Percentiles rank a stretch among this genome's conserved stretches.
Conservation (phyloP, 2,888 invertebrate species). For the Sepiola atlantica region DNA sequence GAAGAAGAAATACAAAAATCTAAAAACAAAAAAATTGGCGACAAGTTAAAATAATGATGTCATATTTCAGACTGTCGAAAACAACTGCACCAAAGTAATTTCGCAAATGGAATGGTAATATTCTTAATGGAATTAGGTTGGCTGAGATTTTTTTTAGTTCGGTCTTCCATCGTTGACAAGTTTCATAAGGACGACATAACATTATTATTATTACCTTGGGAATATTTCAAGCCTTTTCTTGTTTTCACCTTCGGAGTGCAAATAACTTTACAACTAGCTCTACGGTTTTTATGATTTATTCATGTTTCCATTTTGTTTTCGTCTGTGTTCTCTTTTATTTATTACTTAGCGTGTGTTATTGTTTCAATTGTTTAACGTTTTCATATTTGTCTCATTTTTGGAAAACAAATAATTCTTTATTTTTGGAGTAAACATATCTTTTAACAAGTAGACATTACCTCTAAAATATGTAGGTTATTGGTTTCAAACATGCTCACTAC, state of each 20-base stretch:
- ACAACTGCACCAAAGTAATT: conserved; percentile 9
- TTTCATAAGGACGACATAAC: neutral
- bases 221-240: neutral
- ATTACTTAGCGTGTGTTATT: neutral
- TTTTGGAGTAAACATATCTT: neutral
- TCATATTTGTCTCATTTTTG: neutral
- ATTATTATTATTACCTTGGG: neutral
- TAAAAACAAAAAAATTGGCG: neutral
- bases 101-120: neutral
- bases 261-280: neutral
- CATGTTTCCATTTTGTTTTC: neutral
- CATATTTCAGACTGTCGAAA: neutral
- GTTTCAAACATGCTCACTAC: neutral
- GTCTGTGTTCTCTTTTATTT: neutral
- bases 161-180: neutral
- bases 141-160: neutral
- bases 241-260: neutral
- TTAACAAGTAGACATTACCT: neutral
- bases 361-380: neutral
- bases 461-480: neutral
- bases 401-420: neutral
- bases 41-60: neutral
- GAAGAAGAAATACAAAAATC: too few species aligned
- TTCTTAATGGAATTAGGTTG: conserved; percentile 19
- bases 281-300: neutral